A percentile compares a stretch with the other conserved stretches of the same genome.
These are phyloP conservation scores for Nothocercus julius DNA, from an alignment of 2,113 vertebrate species.

Conservation along the genomic window DNA sequence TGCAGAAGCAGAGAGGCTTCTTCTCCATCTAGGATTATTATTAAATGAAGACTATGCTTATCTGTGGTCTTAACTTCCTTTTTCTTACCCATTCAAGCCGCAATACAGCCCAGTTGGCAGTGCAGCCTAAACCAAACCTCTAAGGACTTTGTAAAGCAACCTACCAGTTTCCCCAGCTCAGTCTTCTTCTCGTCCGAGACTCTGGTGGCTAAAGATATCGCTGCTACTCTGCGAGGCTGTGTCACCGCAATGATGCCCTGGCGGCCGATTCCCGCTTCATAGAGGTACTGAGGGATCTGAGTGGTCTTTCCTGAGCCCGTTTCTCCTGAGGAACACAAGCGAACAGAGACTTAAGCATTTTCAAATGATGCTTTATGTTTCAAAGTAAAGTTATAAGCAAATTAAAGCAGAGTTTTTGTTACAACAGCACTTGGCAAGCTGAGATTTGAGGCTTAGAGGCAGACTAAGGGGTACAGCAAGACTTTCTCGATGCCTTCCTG, in stretches of 20 bases:
- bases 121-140: neutral
- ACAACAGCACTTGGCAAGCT: neutral
- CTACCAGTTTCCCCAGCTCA: conserved; percentile 91
- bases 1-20: neutral
- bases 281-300: conserved; percentile 95
- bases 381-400: neutral
- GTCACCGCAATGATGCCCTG: conserved; percentile 90
- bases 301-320: conserved; percentile 97
- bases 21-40: neutral
- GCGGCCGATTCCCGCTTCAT: conserved; percentile 86
- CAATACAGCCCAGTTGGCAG: fast-evolving
- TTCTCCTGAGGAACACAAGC: conserved; percentile 81
- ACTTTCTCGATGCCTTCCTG: neutral
- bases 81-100: no score
- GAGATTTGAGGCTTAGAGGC: neutral
- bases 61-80: neutral
- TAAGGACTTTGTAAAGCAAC: neutral
- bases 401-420: neutral
- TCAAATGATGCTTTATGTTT: neutral
- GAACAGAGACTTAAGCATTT: neutral
- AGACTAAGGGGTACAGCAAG: neutral
- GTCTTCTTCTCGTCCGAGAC: conserved; percentile 93
- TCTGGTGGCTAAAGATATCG: conserved; percentile 91
- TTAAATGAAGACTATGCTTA: neutral
- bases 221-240: conserved; percentile 94